Evolutionary conservation across 2,888 invertebrate genomes (phyloP).

Genomic region (Stenichneumon culpator): DNA sequence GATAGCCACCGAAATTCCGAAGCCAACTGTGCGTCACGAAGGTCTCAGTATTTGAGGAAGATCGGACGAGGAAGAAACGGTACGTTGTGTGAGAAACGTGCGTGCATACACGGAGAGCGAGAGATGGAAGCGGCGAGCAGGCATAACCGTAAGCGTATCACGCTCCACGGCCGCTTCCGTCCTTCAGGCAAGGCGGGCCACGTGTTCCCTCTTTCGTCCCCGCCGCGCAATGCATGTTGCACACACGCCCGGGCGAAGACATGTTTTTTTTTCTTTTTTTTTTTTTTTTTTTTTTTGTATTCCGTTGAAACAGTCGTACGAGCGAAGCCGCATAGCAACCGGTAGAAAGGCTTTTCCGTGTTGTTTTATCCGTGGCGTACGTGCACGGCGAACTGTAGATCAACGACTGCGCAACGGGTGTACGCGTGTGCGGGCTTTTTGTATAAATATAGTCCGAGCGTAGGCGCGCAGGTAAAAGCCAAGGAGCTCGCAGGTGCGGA

Average conservation of each 20-base stretch:
- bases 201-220: slow-evolving; percentile 17
- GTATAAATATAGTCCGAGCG: slow-evolving; percentile 26
- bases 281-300: slow-evolving; percentile 9
- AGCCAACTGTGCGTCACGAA: neutral
- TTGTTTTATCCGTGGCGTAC: slow-evolving; percentile 22
- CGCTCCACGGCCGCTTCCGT: slow-evolving; percentile 49
- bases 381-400: slow-evolving; percentile 8
- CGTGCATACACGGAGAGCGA: neutral
- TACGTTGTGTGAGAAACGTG: slow-evolving; percentile 33
- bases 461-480: slow-evolving; percentile 52
- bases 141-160: slow-evolving; percentile 48
- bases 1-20: neutral
- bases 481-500: slow-evolving; percentile 56
- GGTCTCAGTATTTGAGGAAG: slow-evolving; percentile 2
- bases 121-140: neutral
- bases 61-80: slow-evolving; percentile 28
- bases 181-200: slow-evolving; percentile 35
- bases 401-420: slow-evolving; percentile 15
- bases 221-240: slow-evolving; percentile 4
- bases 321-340: slow-evolving; percentile 61
- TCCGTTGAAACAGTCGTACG: slow-evolving; percentile 7
- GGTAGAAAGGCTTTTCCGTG: slow-evolving; percentile 55
- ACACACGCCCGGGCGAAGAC: neutral
- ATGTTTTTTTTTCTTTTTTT: neutral
- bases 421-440: slow-evolving; percentile 7